Percentiles rank a stretch among this genome's conserved stretches.
phyloP scores from a whole-genome alignment of 2,888 invertebrate genomes.

The Petrolisthes manimaculis region DNA sequence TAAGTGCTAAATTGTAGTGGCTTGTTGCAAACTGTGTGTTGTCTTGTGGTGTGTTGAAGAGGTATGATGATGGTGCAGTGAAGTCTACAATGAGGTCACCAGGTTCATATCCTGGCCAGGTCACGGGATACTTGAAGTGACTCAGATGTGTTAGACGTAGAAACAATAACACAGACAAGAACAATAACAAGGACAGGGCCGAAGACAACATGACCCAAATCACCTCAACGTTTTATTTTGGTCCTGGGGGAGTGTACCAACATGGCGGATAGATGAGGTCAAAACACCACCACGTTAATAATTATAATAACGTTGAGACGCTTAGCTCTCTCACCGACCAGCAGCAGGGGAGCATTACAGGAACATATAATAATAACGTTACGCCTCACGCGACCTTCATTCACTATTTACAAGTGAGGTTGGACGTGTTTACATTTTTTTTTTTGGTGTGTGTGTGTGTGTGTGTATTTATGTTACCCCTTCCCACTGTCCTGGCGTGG shows the following conservation, averaged over 20 bases:
- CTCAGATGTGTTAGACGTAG: background rate
- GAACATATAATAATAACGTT: background rate
- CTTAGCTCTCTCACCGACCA: no score
- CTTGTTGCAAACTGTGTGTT: no score
- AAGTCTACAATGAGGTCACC: no score
- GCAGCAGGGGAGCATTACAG: no score
- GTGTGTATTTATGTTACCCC: no score
- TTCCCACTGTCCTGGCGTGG: background rate
- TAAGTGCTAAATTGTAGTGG: no score
- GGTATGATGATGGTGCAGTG: no score
- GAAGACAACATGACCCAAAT: background rate
- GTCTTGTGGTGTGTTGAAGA: no score
- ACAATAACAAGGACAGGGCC: background rate
- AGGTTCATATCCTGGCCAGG: no score
- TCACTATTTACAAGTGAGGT: background rate
- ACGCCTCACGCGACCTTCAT: background rate
- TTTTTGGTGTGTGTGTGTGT: no score
- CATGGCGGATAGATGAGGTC: background rate
- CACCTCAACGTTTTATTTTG: slow-evolving; percentile 14
- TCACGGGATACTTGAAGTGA: no score
- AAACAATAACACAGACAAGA: background rate
- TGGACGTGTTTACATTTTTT: background rate
- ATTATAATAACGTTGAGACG: no score
- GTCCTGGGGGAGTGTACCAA: background rate
- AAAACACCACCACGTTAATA: background rate